Evolutionary conservation across 2,888 invertebrate species (phyloP), one percentile per base, ranked within the genome.

Genomic region (Sycophila texana): DNA sequence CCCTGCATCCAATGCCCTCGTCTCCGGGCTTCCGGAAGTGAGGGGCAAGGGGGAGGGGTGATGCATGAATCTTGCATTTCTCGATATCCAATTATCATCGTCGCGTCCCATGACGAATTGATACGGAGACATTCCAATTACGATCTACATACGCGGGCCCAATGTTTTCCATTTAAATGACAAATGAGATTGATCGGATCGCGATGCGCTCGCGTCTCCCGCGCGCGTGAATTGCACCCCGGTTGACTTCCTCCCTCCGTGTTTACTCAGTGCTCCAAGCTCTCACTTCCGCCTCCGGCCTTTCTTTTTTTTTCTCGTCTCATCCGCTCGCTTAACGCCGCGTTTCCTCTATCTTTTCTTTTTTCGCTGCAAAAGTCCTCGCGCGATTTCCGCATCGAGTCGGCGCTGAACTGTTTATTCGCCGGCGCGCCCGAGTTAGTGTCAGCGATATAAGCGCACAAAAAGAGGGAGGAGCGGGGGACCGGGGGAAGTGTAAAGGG

Each of bases 1-100:
- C 53, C 18, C 20, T n/a, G 18, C 49, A 14, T 22, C 49, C 20
- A 1, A 58, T 10, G 10, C 39, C 0, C 26, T 30, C 7, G 13
- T 16, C 26, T 26, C n/a, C 4, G n/a, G 16, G 26, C 5, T 30
- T 14, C 26, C 39, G 30, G 12, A 30, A 4, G 22, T 2, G n/a
- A 26, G 10, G 30, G 26, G 47, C n/a, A 18, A 1, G 18, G 39
- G n/a, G 51, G 12, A 3, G 10, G 39, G 16, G 30, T 71, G 26
- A 65, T 47, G 26, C 80, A 77, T 74, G 74, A 74, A 77, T 77
- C 77, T 74, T 74, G 74, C 77, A 74, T 70, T 74, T 75, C 77
- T 77, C 77, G 60, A 81, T 71, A 74, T 81, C 72, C 81, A 81
- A 81, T 81, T 74, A 81, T 81, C 81, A 74, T 81, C 67, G 60